These are phyloP conservation scores for Podocnemis expansa DNA, from an alignment of 2,113 vertebrate species.

Conservation along the genomic window DNA sequence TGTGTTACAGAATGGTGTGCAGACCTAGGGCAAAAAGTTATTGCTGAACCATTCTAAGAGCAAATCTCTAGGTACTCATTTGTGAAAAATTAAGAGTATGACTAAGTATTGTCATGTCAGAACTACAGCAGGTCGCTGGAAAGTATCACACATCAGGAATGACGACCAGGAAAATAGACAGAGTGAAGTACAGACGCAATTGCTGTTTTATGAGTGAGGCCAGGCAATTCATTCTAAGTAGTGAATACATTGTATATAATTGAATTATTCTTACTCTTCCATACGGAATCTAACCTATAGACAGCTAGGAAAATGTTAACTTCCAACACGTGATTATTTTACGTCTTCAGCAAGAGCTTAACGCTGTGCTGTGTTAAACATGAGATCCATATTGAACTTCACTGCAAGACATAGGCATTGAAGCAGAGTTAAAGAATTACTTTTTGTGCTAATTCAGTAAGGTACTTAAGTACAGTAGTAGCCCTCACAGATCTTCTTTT, in stretches of 20 bases:
- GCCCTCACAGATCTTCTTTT: neutral
- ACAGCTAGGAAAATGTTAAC: neutral
- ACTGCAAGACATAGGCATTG: neutral
- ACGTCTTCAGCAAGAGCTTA: neutral
- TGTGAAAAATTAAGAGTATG: neutral
- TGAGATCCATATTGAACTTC: neutral
- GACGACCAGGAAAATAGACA: neutral
- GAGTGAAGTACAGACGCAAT: neutral
- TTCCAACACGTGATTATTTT: neutral
- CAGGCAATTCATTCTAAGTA: neutral
- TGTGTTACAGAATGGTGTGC: neutral
- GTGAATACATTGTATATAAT: neutral
- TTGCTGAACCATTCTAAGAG: too few relatives aligned
- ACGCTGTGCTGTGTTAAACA: neutral
- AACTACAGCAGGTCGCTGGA: neutral
- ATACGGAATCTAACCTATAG: neutral
- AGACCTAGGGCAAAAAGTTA: neutral
- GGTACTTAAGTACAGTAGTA: neutral
- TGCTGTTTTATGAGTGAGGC: neutral
- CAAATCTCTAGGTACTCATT: neutral
- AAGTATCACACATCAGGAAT: neutral
- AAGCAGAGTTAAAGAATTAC: neutral
- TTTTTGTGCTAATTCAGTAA: neutral
- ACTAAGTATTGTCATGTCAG: neutral
- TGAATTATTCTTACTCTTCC: neutral